These are phyloP conservation scores for Stegana nigrithorax DNA, from an alignment of 2,888 invertebrate species.

Conservation along the genomic window DNA sequence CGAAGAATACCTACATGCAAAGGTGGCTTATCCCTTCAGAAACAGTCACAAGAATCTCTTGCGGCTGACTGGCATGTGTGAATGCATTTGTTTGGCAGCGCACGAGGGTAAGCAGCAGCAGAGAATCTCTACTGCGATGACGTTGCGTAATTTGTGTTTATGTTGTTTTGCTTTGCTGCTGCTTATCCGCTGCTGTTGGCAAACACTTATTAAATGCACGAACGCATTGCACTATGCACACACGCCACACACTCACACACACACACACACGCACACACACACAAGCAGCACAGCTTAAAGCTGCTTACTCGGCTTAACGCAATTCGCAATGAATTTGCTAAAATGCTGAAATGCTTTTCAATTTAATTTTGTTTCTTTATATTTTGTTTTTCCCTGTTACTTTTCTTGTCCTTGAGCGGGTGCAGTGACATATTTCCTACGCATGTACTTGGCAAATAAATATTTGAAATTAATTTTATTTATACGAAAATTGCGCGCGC, in stretches of 20 bases:
- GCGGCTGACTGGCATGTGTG: too few relatives aligned
- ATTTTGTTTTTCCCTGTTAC: too few relatives aligned
- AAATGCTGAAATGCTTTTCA: background rate
- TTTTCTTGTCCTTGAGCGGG: too few relatives aligned
- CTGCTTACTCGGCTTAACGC: background rate
- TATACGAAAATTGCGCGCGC: conserved; percentile 19
- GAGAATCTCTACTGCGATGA: too few relatives aligned
- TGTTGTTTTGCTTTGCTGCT: too few relatives aligned
- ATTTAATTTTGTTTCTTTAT: background rate
- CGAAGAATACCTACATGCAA: too few relatives aligned
- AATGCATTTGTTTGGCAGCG: too few relatives aligned
- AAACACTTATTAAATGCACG: conserved; percentile 13
- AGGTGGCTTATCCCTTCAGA: too few relatives aligned
- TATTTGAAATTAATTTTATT: conserved; percentile 11
- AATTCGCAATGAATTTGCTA: conserved; percentile 2
- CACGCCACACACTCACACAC: background rate
- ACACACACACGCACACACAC: conserved; percentile 8
- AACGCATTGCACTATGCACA: conserved; percentile 2
- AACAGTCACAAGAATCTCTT: too few relatives aligned
- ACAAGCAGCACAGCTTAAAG: conserved; percentile 11
- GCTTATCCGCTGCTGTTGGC: too few relatives aligned
- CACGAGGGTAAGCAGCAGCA: too few relatives aligned
- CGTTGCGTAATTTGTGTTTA: conserved; percentile 31
- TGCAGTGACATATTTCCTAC: too few relatives aligned
- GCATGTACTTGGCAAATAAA: conserved; percentile 17